Conservation (phyloP, 2,797 vertebrate species). For the Cryptoblepharus egeriae region DNA sequence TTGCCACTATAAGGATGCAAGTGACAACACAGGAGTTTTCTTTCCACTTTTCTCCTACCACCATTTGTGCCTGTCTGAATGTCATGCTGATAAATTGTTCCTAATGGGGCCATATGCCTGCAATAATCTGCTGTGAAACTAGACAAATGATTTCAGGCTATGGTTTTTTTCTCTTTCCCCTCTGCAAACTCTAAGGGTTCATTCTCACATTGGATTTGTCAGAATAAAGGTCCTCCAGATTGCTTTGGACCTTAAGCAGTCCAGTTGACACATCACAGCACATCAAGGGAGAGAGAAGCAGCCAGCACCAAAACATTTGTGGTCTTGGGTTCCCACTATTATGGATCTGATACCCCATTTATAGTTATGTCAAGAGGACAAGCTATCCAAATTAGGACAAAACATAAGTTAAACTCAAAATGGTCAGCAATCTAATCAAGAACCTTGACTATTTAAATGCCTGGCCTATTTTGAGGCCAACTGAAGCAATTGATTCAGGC, state of each 20-base stretch:
- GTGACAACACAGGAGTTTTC: not conserved
- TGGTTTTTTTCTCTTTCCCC: not conserved
- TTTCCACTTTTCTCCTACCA: not conserved
- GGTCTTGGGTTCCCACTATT: not conserved
- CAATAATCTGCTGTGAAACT: not conserved
- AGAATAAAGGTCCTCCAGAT: not conserved
- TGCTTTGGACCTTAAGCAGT: not conserved
- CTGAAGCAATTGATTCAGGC: too few species aligned
- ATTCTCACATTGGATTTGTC: not conserved
- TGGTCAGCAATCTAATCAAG: not conserved
- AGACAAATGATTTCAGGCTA: not conserved
- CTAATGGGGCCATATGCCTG: not conserved
- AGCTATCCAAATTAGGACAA: not conserved
- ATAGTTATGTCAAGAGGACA: not conserved
- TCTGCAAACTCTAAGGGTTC: not conserved
- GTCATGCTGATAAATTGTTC: conserved; percentile 5
- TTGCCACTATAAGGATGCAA: not conserved
- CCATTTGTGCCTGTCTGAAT: not conserved
- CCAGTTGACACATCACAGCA: not conserved
- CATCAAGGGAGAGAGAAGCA: not conserved
- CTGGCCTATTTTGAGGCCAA: too few species aligned
- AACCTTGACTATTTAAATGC: too few species aligned
- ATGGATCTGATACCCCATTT: too few species aligned
- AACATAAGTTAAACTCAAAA: not conserved
- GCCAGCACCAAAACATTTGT: not conserved